Conservation (phyloP, 2,888 invertebrate genomes). For the Drosophila quinaria region DNA sequence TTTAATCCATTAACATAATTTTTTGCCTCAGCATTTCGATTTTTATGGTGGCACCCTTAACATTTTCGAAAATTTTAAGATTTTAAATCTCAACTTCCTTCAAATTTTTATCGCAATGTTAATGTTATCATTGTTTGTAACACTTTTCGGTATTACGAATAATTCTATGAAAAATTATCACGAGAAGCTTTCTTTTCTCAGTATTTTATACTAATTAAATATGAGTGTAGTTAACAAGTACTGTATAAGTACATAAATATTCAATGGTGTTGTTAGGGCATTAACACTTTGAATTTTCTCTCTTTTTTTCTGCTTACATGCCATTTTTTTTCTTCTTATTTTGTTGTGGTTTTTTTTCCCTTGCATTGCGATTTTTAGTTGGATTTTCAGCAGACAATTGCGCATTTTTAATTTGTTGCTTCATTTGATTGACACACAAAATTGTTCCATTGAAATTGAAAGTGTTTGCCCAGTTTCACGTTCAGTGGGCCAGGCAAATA, state of each 20-base stretch:
- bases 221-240: neutral
- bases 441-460: slow-evolving; percentile 68
- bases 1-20: too few species aligned
- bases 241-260: slow-evolving; percentile 6
- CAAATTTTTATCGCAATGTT: too few species aligned
- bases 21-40: too few species aligned
- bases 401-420: slow-evolving; percentile 43
- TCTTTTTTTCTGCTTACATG: neutral
- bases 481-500: slow-evolving; percentile 32
- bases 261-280: slow-evolving; percentile 10
- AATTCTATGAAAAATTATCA: neutral
- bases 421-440: slow-evolving; percentile 52
- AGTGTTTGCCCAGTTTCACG: slow-evolving; percentile 45
- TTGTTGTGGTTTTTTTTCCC: slow-evolving; percentile 16
- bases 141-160: neutral
- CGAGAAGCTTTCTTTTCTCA: slow-evolving; percentile 11
- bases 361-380: slow-evolving; percentile 11
- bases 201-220: slow-evolving; percentile 4
- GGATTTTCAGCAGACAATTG: slow-evolving; percentile 23
- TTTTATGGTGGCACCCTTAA: too few species aligned
- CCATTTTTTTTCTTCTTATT: neutral
- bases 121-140: too few species aligned
- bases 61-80: too few species aligned
- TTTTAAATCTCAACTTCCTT: too few species aligned
- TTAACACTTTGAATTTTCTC: slow-evolving; percentile 18